phyloP scores from a whole-genome alignment of 2,888 invertebrate species.

The Monochamus alternatus region DNA sequence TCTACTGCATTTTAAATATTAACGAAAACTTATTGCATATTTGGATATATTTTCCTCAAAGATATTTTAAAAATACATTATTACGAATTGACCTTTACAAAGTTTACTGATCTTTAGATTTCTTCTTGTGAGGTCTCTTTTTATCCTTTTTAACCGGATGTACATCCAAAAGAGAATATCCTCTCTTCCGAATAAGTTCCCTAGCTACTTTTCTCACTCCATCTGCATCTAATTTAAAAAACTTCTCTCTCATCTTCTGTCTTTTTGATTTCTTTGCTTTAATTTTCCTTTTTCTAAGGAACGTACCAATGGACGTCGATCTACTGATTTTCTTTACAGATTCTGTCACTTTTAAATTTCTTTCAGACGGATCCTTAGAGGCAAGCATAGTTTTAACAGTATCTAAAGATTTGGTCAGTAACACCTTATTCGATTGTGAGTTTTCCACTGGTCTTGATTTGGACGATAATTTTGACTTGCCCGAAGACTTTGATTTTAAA shows the following conservation, averaged over 20 bases:
- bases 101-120: constrained; percentile 17
- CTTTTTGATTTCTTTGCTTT: constrained; percentile 36
- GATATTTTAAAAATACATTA: not conserved
- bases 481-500: constrained; percentile 12
- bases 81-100: not conserved
- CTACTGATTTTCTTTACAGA: constrained; percentile 16
- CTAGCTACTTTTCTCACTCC: constrained; percentile 53
- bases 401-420: constrained; percentile 47
- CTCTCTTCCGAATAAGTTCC: constrained; percentile 53
- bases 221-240: constrained; percentile 43
- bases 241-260: constrained; percentile 39
- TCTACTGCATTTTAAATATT: no score
- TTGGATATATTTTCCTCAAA: not conserved
- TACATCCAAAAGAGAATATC: constrained; percentile 49
- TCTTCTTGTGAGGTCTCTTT: constrained; percentile 42
- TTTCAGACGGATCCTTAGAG: constrained; percentile 10
- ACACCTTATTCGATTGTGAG: constrained; percentile 15
- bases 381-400: constrained; percentile 43
- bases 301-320: constrained; percentile 14
- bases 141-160: constrained; percentile 22
- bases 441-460: constrained; percentile 10
- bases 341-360: not conserved
- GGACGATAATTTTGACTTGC: not conserved
- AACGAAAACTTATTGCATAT: no score
- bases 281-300: constrained; percentile 38